Evolutionary conservation across 2,888 invertebrate genomes (phyloP).

Genomic region (Ornithoptera alexandrae): DNA sequence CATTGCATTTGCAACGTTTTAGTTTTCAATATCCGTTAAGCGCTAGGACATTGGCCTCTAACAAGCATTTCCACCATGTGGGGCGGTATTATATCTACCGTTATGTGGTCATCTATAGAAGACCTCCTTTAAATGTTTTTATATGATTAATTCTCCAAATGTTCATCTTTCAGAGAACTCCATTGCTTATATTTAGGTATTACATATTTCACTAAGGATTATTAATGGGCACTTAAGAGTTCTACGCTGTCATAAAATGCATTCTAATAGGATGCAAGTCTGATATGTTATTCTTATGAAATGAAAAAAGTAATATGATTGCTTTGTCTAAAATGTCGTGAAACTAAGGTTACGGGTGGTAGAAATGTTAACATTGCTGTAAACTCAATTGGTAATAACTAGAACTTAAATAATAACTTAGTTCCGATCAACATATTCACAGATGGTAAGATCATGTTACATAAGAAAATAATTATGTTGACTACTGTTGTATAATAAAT

Average conservation of each 20-base stretch:
- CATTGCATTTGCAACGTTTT: too few relatives aligned
- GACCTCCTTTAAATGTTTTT: too few relatives aligned
- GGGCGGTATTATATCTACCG: too few relatives aligned
- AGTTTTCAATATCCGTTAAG: too few relatives aligned
- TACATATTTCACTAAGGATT: not conserved
- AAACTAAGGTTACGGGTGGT: not conserved
- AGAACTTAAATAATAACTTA: not conserved
- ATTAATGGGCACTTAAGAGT: constrained; percentile 1
- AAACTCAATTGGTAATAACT: not conserved
- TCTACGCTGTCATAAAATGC: constrained; percentile 7
- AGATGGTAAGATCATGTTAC: too few relatives aligned
- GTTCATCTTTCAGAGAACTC: not conserved
- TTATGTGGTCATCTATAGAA: too few relatives aligned
- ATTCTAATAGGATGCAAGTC: constrained; percentile 17
- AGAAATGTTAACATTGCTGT: too few relatives aligned
- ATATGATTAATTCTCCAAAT: too few relatives aligned
- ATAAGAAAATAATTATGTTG: too few relatives aligned
- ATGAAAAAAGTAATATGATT: constrained; percentile 1
- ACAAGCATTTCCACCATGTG: too few relatives aligned
- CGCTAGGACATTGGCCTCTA: too few relatives aligned
- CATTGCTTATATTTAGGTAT: not conserved
- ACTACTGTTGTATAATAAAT: not conserved
- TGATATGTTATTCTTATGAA: constrained; percentile 32
- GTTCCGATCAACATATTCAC: not conserved
- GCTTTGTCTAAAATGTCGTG: not conserved